Base-by-base conservation (phyloP, 2,797 vertebrate genomes). In the Psittacula echo region DNA sequence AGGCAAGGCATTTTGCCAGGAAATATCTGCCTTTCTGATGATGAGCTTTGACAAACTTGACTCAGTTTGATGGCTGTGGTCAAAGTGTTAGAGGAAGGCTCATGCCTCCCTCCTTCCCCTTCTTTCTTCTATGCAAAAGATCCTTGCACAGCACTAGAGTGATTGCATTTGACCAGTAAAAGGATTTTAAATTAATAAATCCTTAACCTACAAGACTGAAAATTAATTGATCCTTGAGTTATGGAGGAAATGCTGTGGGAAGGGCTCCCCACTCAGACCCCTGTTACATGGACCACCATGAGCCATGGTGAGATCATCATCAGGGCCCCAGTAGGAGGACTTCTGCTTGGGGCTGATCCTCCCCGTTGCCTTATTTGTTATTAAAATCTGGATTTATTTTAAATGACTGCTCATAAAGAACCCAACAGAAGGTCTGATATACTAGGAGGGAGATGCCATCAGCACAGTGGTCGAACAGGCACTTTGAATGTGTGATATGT, bases 401-500 rank as follows among this genome's bases (percentile, higher is more conserved):
- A 74, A 78, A 53, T 30, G 22, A 48, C 42, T 60, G 42, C 37
- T 64, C 26, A 50, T 20, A 50, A 74, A 29, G 13, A 89, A 74
- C 24, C 19, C 34, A 50, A 34, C 6, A 54, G 29, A 68, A 78
- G 42, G 24, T 60, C 41, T 82, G 48, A 54, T 24, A 44, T 7
- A 14, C 34, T 66, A 61, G 34, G 67, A 68, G 62, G 48, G 44
- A 78, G 32, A 22, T 48, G 13, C 39, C 53, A 62, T 53, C 53
- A 67, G 37, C 42, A 39, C 1, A 1, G 42, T 66, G 60, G 30
- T 34, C 74, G 39, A 61, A 45, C 34, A 68, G 41, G 22, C 15
- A 45, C 32, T 1, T 1, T 14, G 24, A 17, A 16, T 32, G 8
- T 26, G 27, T 47, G 41, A n/a, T 11, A 50, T 0, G 5, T 34